A percentile compares a stretch with the other conserved stretches of the same genome.
Evolutionary conservation across 2,797 vertebrate genomes (phyloP).

Genomic region (Manis pentadactyla): DNA sequence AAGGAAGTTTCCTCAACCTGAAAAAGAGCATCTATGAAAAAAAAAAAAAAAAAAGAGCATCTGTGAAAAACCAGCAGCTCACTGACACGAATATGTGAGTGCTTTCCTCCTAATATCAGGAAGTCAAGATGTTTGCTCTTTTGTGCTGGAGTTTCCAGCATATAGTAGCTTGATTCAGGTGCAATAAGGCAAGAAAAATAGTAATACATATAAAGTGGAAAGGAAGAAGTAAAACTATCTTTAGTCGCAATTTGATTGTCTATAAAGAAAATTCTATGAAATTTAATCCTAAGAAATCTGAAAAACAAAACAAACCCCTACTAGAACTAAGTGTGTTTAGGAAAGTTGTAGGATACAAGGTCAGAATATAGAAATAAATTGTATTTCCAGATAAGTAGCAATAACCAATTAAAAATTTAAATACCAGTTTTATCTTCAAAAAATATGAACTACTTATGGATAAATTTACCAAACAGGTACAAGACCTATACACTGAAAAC

Average conservation of each 20-base stretch:
- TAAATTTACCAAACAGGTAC: neutral
- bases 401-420: constrained; percentile 12
- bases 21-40: neutral
- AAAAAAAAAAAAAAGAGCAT: neutral
- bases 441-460: neutral
- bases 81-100: neutral
- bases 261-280: neutral
- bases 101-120: neutral
- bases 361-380: neutral
- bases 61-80: neutral
- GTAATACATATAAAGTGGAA: neutral
- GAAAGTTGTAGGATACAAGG: neutral
- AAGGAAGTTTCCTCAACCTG: neutral
- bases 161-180: neutral
- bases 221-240: neutral
- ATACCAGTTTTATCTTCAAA: neutral
- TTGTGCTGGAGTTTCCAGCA: neutral
- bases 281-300: neutral
- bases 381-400: neutral
- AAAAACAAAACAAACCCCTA: neutral
- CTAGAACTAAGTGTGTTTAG: neutral
- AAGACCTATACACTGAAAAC: neutral
- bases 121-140: neutral
- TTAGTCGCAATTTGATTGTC: neutral
- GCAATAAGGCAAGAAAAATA: constrained; percentile 28